phyloP scores from a whole-genome alignment of 2,888 invertebrate species.

The Xestoiulus laeticollis region DNA sequence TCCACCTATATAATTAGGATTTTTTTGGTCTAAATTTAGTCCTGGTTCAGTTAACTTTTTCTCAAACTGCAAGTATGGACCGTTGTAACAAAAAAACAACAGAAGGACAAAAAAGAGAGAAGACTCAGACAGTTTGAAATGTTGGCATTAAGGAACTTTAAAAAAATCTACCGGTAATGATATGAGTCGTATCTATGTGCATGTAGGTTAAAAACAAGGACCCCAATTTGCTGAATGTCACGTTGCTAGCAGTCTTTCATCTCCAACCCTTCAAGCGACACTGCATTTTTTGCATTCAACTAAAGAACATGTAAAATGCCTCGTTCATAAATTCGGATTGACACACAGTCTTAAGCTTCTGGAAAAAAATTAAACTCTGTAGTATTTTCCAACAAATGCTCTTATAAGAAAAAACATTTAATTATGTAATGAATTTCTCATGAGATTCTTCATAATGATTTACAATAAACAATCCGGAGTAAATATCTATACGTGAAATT shows the following conservation, averaged over 20 bases:
- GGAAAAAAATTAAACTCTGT: neutral
- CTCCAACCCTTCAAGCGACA: neutral
- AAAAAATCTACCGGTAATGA: neutral
- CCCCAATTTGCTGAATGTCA: slow-evolving; percentile 16
- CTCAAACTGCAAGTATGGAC: neutral
- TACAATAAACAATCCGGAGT: no score
- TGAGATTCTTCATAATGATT: no score
- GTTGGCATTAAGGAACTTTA: slow-evolving; percentile 24
- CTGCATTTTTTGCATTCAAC: neutral
- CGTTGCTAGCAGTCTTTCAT: slow-evolving; percentile 23
- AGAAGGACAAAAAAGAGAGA: neutral
- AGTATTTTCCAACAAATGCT: no score
- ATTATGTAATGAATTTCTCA: no score
- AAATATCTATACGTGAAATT: no score
- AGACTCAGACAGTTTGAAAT: slow-evolving; percentile 20
- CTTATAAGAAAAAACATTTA: no score
- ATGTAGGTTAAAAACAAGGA: neutral
- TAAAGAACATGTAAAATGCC: neutral
- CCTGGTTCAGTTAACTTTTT: slow-evolving; percentile 4
- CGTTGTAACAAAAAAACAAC: neutral
- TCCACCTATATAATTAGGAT: slow-evolving; percentile 18
- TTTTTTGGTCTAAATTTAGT: neutral
- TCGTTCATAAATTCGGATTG: neutral
- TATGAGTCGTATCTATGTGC: neutral
- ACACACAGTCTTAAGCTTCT: neutral